Evolutionary conservation across 1,140 invertebrate genomes (phyloP).

Genomic region (Paracyclopina nana): DNA sequence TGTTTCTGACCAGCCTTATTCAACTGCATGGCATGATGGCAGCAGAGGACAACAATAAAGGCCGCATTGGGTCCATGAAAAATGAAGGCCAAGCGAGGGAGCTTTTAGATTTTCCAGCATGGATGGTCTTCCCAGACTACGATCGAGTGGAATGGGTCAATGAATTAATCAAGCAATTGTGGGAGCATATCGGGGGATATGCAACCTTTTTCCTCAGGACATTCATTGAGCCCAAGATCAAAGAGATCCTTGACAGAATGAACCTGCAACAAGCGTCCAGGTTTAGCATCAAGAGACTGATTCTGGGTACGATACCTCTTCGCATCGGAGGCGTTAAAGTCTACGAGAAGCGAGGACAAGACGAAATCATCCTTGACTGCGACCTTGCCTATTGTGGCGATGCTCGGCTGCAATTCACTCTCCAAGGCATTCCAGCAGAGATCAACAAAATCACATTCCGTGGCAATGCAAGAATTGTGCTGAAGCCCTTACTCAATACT

Average conservation of each 20-base stretch:
- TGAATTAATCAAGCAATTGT: slow-evolving; percentile 3
- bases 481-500: slow-evolving; percentile 10
- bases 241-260: slow-evolving; percentile 5
- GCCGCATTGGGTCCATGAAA: background rate
- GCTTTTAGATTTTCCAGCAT: background rate
- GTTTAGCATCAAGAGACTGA: background rate
- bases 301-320: background rate
- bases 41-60: background rate
- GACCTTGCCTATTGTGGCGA: slow-evolving; percentile 6
- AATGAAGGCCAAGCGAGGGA: background rate
- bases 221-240: slow-evolving; percentile 13
- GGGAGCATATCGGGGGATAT: slow-evolving; percentile 6
- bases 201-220: background rate
- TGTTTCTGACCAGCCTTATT: slow-evolving; percentile 1
- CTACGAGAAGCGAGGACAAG: background rate
- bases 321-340: slow-evolving; percentile 7
- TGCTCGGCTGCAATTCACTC: background rate
- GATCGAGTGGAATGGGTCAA: slow-evolving; percentile 9
- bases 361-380: slow-evolving; percentile 2
- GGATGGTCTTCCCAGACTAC: slow-evolving; percentile 2
- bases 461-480: background rate
- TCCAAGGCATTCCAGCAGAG: slow-evolving; percentile 6
- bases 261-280: background rate
- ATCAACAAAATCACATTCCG: slow-evolving; percentile 9
- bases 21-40: background rate